These are phyloP conservation scores for Muscicapa striata DNA, from an alignment of 2,797 vertebrate species.

Conservation along the genomic window DNA sequence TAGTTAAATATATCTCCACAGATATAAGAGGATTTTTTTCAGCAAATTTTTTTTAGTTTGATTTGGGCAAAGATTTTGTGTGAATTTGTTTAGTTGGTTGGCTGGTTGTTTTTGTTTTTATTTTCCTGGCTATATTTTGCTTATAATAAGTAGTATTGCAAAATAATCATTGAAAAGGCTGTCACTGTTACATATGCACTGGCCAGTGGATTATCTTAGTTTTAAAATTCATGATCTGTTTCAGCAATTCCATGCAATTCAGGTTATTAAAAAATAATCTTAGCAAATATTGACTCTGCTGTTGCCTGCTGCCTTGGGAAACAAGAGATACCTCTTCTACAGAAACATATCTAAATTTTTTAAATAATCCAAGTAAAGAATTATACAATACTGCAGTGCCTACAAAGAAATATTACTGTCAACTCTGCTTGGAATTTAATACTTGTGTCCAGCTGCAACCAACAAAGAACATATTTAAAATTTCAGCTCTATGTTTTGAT, in stretches of 20 bases:
- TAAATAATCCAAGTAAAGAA: background rate
- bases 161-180: background rate
- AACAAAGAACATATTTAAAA: background rate
- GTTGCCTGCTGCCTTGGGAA: background rate
- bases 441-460: background rate
- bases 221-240: background rate
- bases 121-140: background rate
- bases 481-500: conserved; percentile 27
- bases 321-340: background rate
- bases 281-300: background rate
- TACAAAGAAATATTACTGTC: background rate
- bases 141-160: background rate
- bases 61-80: fast-evolving
- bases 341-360: background rate
- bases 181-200: background rate
- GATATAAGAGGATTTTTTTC: background rate
- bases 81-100: background rate
- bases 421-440: background rate
- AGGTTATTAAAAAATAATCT: background rate
- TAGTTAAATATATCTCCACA: background rate
- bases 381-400: background rate
- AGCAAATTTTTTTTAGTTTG: background rate
- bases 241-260: background rate
- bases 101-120: background rate
- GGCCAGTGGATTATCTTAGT: background rate